Base-by-base conservation (phyloP, 1,140 invertebrate species). In the Atta texana region DNA sequence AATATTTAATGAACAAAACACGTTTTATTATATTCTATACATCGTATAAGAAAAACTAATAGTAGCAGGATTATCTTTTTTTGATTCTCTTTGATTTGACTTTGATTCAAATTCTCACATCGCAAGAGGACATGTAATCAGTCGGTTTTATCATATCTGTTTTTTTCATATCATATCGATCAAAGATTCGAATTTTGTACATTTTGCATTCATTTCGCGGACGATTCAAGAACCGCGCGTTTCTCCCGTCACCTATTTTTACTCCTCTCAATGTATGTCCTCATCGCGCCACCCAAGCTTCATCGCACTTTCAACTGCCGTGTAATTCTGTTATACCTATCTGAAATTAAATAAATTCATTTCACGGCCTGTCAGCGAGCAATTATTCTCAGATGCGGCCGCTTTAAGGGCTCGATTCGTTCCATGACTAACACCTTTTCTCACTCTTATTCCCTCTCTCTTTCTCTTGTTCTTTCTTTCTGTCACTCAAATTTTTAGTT, bases 281-380 rank as follows among this genome's bases (percentile, higher is more conserved):
- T 72, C 72, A 75, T 69, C 90, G 86, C 86, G 92, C 92, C 91
- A 92, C 91, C 92, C 92, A 92, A 80, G 90, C 92, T 94, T 94
- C 93, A 93, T 94, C 92, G 94, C 92, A 93, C 91, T 91, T 93
- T 91, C 94, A 95, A 95, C 93, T 95, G 93, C 94, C 94, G 94
- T 95, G 93, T 95, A 95, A 95, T 95, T 95, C 94, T 94, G 93
- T 95, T 94, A 94, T 93, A 95, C 92, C 93, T 93, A 94, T 94
- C 93, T 93, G 90, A 93, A 95, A 95, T 95, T 94, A 95, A 95
- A 95, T 95, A 95, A 95, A 95, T 95, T 95, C 94, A 95, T 95
- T 95, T 95, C 94, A 95, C 94, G 94, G 92, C 94, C 94, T 95
- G 95, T 95, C 95, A 95, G 94, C 94, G 94, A 93, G 94, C 94